Conservation (phyloP, 2,113 vertebrate genomes). For the Halcyon senegalensis region DNA sequence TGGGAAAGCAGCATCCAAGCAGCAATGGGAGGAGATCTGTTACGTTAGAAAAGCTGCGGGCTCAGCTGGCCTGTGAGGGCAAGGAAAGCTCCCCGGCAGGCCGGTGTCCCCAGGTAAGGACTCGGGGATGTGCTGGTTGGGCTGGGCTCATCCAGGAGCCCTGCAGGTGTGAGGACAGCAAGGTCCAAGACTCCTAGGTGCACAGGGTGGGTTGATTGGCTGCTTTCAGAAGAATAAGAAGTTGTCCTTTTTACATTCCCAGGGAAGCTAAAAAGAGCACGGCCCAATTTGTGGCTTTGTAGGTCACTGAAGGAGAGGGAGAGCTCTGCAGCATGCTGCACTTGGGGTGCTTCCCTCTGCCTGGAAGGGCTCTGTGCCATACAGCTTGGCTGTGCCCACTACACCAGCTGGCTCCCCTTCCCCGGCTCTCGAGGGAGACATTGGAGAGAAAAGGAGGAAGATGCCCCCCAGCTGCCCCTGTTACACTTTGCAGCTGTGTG, state of each 20-base stretch:
- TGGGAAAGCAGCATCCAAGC: background rate
- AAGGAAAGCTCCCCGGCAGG: background rate
- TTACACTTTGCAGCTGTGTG: background rate
- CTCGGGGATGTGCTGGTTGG: fast-evolving
- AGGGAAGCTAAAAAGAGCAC: background rate
- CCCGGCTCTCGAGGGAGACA: background rate
- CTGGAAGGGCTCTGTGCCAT: background rate
- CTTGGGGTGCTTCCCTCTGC: background rate
- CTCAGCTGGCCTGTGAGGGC: background rate
- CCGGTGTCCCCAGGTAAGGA: background rate
- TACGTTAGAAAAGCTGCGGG: background rate
- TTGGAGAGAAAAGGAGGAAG: background rate
- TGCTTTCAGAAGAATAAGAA: background rate
- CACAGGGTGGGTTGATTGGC: background rate
- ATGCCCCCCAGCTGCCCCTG: fast-evolving
- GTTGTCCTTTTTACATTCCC: background rate
- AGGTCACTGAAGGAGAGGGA: slow-evolving; percentile 45
- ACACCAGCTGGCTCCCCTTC: fast-evolving
- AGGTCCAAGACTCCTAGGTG: background rate
- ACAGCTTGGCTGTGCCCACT: background rate
- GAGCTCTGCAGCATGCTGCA: background rate
- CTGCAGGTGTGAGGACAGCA: background rate
- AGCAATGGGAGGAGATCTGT: background rate
- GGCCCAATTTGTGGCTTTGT: slow-evolving; percentile 36
- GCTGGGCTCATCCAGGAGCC: background rate